These are phyloP conservation scores for Coleophora deauratella DNA, from an alignment of 2,888 invertebrate genomes.

Conservation along the genomic window DNA sequence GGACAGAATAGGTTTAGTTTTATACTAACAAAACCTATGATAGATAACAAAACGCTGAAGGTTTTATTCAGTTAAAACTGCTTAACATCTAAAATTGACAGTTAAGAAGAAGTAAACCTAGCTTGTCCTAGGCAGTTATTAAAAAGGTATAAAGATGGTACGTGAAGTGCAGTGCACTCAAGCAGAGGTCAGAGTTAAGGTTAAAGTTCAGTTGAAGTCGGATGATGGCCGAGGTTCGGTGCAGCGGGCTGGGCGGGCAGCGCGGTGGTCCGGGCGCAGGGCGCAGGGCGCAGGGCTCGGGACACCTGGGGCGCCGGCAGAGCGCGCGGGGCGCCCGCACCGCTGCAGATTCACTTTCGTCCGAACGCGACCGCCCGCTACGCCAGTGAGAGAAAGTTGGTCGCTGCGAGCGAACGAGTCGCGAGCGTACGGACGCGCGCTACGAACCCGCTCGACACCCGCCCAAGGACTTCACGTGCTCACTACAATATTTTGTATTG, in stretches of 20 bases:
- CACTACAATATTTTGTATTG: constrained; percentile 22
- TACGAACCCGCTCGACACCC: constrained; percentile 34
- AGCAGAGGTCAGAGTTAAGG: constrained; percentile 69
- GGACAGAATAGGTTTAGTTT: no score
- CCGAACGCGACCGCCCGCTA: constrained; percentile 60
- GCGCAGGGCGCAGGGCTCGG: constrained; percentile 35
- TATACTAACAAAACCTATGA: no score
- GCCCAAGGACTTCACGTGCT: constrained; percentile 38
- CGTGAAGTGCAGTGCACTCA: constrained; percentile 47
- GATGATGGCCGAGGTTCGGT: constrained; percentile 23
- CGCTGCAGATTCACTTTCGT: constrained; percentile 74
- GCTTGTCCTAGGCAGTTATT: no score
- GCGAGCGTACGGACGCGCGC: constrained; percentile 55
- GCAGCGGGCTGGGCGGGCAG: constrained; percentile 41
- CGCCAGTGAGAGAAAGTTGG: constrained; percentile 75
- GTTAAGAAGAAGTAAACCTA: no score
- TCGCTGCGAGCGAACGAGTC: constrained; percentile 71
- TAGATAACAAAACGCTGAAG: no score
- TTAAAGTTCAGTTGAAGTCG: constrained; percentile 66
- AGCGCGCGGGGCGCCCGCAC: constrained; percentile 28
- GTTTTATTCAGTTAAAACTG: no score
- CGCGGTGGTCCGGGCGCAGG: constrained; percentile 33
- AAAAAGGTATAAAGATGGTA: no score
- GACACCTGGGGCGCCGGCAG: constrained; percentile 32
- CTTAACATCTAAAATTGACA: no score